Conservation (phyloP, 2,888 invertebrate species). For the Volucella inanis region DNA sequence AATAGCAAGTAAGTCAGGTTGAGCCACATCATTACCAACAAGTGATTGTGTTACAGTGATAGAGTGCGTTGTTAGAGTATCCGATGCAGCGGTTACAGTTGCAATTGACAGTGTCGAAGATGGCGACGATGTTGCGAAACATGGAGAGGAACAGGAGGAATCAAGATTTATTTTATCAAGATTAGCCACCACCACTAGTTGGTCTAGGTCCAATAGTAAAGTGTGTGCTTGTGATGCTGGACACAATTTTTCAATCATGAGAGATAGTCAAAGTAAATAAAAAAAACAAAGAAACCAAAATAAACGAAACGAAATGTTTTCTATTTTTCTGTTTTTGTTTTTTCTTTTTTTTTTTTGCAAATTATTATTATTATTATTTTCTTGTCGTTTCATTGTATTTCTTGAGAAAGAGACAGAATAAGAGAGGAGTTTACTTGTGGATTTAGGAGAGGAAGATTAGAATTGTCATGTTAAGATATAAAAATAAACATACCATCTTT, state of each 20-base stretch:
- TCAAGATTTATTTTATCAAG: constrained; percentile 83
- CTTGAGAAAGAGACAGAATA: constrained; percentile 13
- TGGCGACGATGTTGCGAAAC: constrained; percentile 73
- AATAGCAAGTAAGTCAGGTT: constrained; percentile 55
- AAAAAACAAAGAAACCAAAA: constrained; percentile 77
- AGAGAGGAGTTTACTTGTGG: constrained; percentile 6
- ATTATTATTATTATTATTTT: constrained; percentile 24
- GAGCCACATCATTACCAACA: constrained; percentile 23
- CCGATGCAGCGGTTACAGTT: constrained; percentile 70
- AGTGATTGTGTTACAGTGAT: constrained; percentile 71
- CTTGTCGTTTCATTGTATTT: constrained; percentile 15
- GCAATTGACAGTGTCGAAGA: constrained; percentile 75
- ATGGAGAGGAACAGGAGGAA: constrained; percentile 82
- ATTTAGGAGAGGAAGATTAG: constrained; percentile 18
- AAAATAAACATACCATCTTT: constrained; percentile 69
- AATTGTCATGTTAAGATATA: constrained; percentile 34
- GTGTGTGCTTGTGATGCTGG: constrained; percentile 84
- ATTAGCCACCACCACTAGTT: constrained; percentile 84
- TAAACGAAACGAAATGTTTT: constrained; percentile 73
- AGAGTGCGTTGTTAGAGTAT: constrained; percentile 71
- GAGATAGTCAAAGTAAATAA: constrained; percentile 77
- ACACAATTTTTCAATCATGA: constrained; percentile 82
- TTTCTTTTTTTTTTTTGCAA: constrained; percentile 20
- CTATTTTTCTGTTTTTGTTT: constrained; percentile 55
- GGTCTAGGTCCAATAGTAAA: constrained; percentile 85